Conservation (phyloP, 2,113 vertebrate species). For the Eubucco bourcierii region DNA sequence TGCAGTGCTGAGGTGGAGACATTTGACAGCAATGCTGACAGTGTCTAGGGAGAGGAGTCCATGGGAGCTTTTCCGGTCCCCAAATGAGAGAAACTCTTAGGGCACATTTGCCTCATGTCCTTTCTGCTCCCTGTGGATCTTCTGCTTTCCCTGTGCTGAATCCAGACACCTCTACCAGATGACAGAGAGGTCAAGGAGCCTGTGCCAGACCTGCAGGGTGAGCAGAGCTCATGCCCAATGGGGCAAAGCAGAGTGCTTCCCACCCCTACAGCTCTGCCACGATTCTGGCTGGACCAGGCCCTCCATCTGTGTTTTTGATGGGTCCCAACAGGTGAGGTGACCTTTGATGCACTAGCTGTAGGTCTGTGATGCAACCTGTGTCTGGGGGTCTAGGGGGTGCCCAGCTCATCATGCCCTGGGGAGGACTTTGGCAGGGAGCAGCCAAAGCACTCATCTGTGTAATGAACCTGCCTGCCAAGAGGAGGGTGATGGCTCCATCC, state of each 20-base stretch:
- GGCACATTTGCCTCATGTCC: background rate
- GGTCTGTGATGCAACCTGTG: background rate
- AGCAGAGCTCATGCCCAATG: background rate
- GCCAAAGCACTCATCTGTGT: background rate
- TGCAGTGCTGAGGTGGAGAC: background rate
- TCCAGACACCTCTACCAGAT: background rate
- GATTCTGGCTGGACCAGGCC: background rate
- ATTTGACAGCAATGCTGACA: background rate
- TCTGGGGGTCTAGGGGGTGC: background rate
- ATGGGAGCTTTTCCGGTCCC: background rate
- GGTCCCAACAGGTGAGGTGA: background rate
- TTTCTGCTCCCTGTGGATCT: background rate
- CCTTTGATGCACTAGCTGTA: background rate
- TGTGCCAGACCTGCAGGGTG: background rate
- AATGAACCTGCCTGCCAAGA: background rate
- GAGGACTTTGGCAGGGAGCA: background rate
- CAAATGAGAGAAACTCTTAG: background rate
- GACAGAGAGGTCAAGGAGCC: background rate
- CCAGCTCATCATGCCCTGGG: background rate
- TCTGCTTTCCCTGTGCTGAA: background rate
- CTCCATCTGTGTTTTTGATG: rapidly evolving
- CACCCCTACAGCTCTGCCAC: rapidly evolving
- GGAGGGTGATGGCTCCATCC: background rate
- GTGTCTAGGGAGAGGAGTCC: background rate
- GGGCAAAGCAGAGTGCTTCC: background rate